These are phyloP conservation scores for Darevskia nairensis DNA, from an alignment of 2,797 vertebrate genomes.

Conservation along the genomic window DNA sequence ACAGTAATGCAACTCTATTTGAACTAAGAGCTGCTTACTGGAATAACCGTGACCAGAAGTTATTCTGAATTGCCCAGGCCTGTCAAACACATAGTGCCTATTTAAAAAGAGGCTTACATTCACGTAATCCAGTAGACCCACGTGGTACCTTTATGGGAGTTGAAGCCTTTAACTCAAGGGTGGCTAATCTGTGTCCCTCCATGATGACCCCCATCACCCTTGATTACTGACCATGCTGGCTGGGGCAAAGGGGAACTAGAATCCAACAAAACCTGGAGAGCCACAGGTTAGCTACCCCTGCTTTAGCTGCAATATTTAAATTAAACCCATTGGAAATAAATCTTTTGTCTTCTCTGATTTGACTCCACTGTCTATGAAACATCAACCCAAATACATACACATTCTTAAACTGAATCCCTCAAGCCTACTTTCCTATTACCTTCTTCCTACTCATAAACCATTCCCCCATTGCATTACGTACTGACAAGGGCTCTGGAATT, in stretches of 20 bases:
- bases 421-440: conserved; percentile 42
- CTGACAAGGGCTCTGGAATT: conserved; percentile 42
- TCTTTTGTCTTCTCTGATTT: conserved; percentile 36
- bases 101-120: conserved; percentile 69
- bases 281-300: no score
- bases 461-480: conserved; percentile 47
- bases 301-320: conserved; percentile 10
- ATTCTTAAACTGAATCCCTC: conserved; percentile 51
- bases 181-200: no score
- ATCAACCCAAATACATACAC: conserved; percentile 45
- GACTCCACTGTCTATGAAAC: conserved; percentile 31
- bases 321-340: conserved; percentile 45
- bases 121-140: conserved; percentile 71
- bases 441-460: conserved; percentile 34
- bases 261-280: no score
- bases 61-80: conserved; percentile 71
- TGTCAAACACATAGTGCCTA: conserved; percentile 67
- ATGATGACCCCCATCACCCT: no score
- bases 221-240: no score
- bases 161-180: conserved; percentile 51
- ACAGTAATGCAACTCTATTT: conserved; percentile 52
- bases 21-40: conserved; percentile 53
- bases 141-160: conserved; percentile 66
- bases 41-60: conserved; percentile 41
- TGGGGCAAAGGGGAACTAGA: not conserved